Evolutionary conservation across 2,888 invertebrate species (phyloP), one percentile per base, ranked within the genome.

Genomic region (Hololepta plana): DNA sequence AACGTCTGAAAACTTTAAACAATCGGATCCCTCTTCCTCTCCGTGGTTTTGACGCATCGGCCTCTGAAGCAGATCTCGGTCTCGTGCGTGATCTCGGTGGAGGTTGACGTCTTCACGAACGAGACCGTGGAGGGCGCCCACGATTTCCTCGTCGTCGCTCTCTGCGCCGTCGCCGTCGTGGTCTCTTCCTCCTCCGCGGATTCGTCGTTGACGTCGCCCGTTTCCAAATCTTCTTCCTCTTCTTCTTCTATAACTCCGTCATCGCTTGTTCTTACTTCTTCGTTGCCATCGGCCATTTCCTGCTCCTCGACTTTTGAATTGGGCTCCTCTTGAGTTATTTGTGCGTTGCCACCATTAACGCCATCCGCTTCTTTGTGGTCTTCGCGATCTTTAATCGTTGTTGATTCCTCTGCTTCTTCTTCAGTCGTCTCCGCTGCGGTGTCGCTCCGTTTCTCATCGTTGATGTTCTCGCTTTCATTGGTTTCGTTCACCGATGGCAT

Each of bases 1-100:
- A n/a, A n/a, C n/a, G n/a, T n/a, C n/a, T n/a, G n/a, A n/a, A n/a
- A n/a, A n/a, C n/a, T n/a, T 30, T 27, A 28, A 10, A 25, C 23
- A 24, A 28, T 28, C 10, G 34, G 35, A 17, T 32, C 38, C 10
- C 31, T 31, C 31, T 45, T 43, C 31, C 38, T 43, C 19, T 49
- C 45, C 27, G 40, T 45, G 15, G 59, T 57, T 56, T 82, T 82
- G 35, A 84, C 69, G 50, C 85, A 85, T 44, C 74, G 72, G 8
- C 85, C 85, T 46, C 77, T 69, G 50, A 76, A 85, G 46, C 85
- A 85, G 35, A 85, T 85, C 57, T 84, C 84, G 16, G 84, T 84
- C 64, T 84, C 81, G 38, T 82, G 75, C 8, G 81, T 77, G 21
- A 80, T 61, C 50, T 79, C 79, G 11, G 81, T 81, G 3, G 79